Evolutionary conservation across 2,113 vertebrate species (phyloP).

Genomic region (Pandion haliaetus): DNA sequence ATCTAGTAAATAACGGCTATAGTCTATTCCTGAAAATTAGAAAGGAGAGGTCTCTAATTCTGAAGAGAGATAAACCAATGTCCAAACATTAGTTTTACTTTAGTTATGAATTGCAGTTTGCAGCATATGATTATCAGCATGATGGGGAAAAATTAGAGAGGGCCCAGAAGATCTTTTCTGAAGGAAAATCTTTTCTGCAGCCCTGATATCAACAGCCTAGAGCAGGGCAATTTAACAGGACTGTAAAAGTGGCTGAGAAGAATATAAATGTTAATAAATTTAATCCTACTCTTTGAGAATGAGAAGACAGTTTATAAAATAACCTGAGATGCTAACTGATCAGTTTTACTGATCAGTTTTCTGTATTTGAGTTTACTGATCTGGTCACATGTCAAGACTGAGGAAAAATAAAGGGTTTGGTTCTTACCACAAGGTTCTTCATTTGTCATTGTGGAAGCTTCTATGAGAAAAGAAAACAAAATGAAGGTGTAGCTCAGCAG

Average conservation of each 20-base stretch:
- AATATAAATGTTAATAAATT: background rate
- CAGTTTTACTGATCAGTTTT: background rate
- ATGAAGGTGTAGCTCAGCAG: background rate
- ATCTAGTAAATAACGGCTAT: background rate
- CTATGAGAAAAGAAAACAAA: constrained; percentile 7
- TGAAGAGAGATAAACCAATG: background rate
- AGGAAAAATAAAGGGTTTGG: background rate
- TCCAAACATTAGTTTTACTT: background rate
- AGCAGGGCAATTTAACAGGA: background rate
- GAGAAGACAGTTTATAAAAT: background rate
- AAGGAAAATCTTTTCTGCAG: background rate
- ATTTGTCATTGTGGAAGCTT: background rate
- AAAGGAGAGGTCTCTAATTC: background rate
- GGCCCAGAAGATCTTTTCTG: no score
- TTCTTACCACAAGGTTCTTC: constrained; percentile 17
- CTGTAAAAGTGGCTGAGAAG: background rate
- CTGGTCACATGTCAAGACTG: background rate
- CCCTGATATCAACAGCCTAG: background rate
- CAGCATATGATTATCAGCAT: background rate
- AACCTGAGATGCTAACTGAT: background rate
- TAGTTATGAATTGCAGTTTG: background rate
- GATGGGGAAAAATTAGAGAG: background rate
- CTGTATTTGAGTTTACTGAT: background rate
- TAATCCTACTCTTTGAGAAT: background rate
- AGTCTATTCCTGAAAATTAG: background rate